Evolutionary conservation across 2,113 vertebrate species (phyloP).

Genomic region (Bothrops jararaca): DNA sequence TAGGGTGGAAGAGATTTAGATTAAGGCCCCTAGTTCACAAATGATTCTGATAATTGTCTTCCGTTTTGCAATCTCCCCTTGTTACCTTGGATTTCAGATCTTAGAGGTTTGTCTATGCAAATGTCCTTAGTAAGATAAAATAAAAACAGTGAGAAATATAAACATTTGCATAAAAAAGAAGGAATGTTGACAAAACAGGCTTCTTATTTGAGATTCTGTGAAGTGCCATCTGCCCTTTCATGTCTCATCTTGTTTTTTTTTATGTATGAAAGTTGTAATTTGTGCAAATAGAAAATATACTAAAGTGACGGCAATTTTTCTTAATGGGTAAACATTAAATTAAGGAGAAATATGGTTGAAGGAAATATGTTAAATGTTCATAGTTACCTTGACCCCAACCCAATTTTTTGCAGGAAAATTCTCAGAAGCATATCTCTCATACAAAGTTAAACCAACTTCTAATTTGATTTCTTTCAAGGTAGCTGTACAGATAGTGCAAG

Average conservation of each 20-base stretch:
- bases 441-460: background rate
- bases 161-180: conserved; percentile 57
- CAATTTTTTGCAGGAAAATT: background rate
- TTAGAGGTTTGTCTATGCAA: conserved; percentile 60
- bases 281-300: conserved; percentile 61
- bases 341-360: conserved; percentile 16
- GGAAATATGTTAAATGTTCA: background rate
- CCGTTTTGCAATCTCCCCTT: background rate
- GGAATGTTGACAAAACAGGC: conserved; percentile 63
- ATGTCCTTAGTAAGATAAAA: conserved; percentile 49
- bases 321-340: conserved; percentile 23
- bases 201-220: conserved; percentile 65
- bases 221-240: conserved; percentile 68
- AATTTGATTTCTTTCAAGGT: background rate
- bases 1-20: background rate
- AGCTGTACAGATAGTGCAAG: background rate
- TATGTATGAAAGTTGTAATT: conserved; percentile 57
- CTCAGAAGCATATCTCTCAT: background rate
- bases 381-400: background rate
- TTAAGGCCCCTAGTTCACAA: background rate
- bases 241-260: conserved; percentile 67
- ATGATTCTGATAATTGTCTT: conserved; percentile 14
- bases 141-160: conserved; percentile 40
- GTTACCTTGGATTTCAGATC: conserved; percentile 10
- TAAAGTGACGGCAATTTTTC: conserved; percentile 50